Evolutionary conservation across 1,140 invertebrate genomes (phyloP).

Genomic region (Lepidotrigona ventralis): DNA sequence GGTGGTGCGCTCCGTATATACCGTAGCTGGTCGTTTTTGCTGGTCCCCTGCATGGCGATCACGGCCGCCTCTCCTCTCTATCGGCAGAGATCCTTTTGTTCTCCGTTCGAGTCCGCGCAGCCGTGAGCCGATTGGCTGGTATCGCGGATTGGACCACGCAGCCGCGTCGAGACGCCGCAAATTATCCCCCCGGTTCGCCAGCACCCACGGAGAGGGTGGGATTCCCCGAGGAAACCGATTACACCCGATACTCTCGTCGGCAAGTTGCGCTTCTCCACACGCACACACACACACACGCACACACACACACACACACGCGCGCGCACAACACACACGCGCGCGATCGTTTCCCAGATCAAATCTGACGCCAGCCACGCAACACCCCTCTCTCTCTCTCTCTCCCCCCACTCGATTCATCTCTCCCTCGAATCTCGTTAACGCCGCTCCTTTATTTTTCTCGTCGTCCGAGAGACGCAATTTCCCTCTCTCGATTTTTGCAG

Average conservation of each 20-base stretch:
- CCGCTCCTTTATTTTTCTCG: background rate
- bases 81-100: conserved; percentile 69
- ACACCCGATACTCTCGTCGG: conserved; percentile 57
- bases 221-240: conserved; percentile 66
- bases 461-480: conserved; percentile 3
- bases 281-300: background rate
- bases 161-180: conserved; percentile 67
- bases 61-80: conserved; percentile 59
- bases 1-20: conserved; percentile 27
- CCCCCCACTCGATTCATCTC: conserved; percentile 22
- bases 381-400: background rate
- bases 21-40: conserved; percentile 36
- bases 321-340: background rate
- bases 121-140: conserved; percentile 69
- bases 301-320: background rate
- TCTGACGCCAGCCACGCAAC: conserved; percentile 6
- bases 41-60: conserved; percentile 57
- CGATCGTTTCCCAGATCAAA: conserved; percentile 18
- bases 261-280: conserved; percentile 36
- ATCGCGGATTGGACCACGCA: conserved; percentile 70
- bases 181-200: conserved; percentile 64
- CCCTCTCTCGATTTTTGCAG: background rate
- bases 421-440: conserved; percentile 37
- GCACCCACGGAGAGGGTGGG: conserved; percentile 56
- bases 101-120: conserved; percentile 64